These are phyloP conservation scores for Drosophila glabriapex DNA, from an alignment of 2,888 invertebrate species.

Conservation along the genomic window DNA sequence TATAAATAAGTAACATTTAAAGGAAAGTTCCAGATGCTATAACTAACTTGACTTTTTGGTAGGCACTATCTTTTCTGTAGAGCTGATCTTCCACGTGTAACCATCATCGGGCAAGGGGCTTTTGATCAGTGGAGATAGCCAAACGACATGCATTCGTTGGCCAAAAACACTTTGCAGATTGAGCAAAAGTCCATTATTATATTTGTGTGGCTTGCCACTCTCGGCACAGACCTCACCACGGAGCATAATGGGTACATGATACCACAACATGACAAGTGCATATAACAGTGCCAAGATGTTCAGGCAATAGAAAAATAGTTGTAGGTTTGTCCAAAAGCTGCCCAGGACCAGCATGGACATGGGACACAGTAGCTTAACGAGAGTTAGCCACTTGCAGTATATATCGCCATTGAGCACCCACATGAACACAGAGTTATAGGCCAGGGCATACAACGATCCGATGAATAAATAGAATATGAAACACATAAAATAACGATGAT, in stretches of 20 bases:
- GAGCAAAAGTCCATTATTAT: constrained; percentile 89
- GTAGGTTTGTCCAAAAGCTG: constrained; percentile 88
- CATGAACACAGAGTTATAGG: constrained; percentile 90
- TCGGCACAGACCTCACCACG: constrained; percentile 88
- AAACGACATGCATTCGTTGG: constrained; percentile 91
- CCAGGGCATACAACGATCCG: constrained; percentile 90
- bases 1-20: not conserved
- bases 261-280: constrained; percentile 89
- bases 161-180: constrained; percentile 93
- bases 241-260: constrained; percentile 90
- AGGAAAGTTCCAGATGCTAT: not conserved
- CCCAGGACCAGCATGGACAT: constrained; percentile 90
- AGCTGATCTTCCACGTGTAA: constrained; percentile 86
- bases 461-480: constrained; percentile 91
- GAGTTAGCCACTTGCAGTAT: constrained; percentile 86
- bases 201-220: constrained; percentile 85
- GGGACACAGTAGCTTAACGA: constrained; percentile 90
- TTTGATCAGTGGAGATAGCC: constrained; percentile 91
- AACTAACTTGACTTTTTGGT: constrained; percentile 26
- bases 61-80: not conserved
- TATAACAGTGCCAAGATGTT: constrained; percentile 89
- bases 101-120: constrained; percentile 93
- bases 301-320: constrained; percentile 90
- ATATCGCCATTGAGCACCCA: constrained; percentile 83
- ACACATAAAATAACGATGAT: constrained; percentile 94